Base-by-base conservation (phyloP, 1,140 invertebrate genomes). In the Andricus grossulariae region DNA sequence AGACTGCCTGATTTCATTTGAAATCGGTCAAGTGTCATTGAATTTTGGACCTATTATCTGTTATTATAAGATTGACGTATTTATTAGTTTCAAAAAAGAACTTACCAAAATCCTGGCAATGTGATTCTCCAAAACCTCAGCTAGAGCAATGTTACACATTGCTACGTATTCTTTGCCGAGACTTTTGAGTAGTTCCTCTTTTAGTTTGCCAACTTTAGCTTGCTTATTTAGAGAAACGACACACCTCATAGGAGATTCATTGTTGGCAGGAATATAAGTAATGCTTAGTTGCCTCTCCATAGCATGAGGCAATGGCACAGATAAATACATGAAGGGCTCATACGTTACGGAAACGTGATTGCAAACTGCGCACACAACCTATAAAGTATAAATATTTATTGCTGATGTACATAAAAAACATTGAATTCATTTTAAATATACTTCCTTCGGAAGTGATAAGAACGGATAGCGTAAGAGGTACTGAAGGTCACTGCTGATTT, bases 301-400 rank as follows among this genome's bases (percentile, higher is more conserved):
- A 16, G 94, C 94, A 82, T 93, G 92, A 60, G 95, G 95, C 73
- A 96, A 88, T 10, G 94, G 95, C 51, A 96, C 93, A 18, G 94
- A 94, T 4, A 96, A 90, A 86, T 95, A 95, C 94, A 95, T 95
- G 80, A 96, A 96, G 50, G 95, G 94, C 83, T 96, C 95, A 82
- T 94, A 95, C 12, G 94, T 95, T 12, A 95, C 93, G 5, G 94
- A 95, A 15, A 94, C 91, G 85, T 94, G 94, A 51, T 92, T 92
- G 88, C 95, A 96, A 52, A 91, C 92, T n/a, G 92, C 93, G 82
- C 95, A 96, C 32, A 95, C 92, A 72, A 95, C 94, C 94, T 95
- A 73, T 77, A n/a, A 71, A 72, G 74, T 77, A 75, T 11, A 57
- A 32, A 32, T 32, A 32, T 32, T 32, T 32, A 32, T 32, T 32